Base-by-base conservation (phyloP, 1,140 invertebrate genomes). In the Drosophila cardini region DNA sequence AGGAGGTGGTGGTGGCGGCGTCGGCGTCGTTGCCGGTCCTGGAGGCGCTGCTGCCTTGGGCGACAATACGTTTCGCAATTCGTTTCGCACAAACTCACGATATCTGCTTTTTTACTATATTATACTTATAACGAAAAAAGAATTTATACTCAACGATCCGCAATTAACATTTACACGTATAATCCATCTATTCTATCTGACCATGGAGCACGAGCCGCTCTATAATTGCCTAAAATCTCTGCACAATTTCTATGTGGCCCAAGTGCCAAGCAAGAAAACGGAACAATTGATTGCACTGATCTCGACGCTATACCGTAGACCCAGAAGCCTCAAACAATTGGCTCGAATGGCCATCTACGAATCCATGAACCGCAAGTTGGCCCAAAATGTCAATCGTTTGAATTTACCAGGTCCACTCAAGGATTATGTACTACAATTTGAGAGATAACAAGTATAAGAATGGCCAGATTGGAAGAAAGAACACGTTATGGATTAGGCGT, bases 71-170 rank as follows among this genome's bases (percentile, higher is more conserved):
- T 94, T 80, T 93, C 94, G 72, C 91, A 95, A 86, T 93, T 94
- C 91, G 90, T 95, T 81, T 94, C 94, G 93, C 93, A 95, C 91
- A 84, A 93, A 89, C 84, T 94, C 93, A 50, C 93, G 94, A 65
- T 94, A 95, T 91, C 94, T 95, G 73, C 92, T 95, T 4, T 95
- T 95, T 80, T 95, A 95, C 90, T 96, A 95, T 80, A 94, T 96
- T 57, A 94, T 95, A 81, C 90, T 95, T 58, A 93, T 96, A 73
- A 94, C 94, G 60, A 93, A 94, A 63, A 95, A 95, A 84, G 95
- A 96, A 85, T 94, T 95, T 76, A 93, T 96, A 61, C 92, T 96
- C 38, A 93, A 94, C 36, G 95, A 96, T 91, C 93, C 94, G 4
- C 93, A 94, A 40, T 93, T 94, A 73, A 93, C 93, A 38, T 96